phyloP scores from a whole-genome alignment of 1,140 invertebrate genomes.

The Bombus fervidus region DNA sequence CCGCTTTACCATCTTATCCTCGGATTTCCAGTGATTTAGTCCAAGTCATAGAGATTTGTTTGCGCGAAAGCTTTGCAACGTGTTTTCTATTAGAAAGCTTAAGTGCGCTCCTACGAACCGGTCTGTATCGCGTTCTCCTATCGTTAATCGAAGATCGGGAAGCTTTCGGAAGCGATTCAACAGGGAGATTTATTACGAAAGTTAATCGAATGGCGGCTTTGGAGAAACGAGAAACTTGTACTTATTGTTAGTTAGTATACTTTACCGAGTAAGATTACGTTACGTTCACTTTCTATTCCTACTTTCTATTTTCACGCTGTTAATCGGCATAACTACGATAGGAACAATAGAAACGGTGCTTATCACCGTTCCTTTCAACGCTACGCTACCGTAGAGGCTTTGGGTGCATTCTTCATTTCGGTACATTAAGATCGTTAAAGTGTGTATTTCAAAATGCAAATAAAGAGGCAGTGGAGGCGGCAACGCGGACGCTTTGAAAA shows the following conservation, averaged over 20 bases:
- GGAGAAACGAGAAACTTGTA: not conserved
- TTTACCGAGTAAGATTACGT: too few species aligned
- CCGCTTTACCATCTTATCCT: not conserved
- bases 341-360: too few species aligned
- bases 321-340: not conserved
- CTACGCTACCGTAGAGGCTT: too few species aligned
- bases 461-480: not conserved
- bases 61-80: constrained; percentile 6
- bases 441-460: not conserved
- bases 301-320: not conserved
- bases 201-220: not conserved
- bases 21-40: constrained; percentile 16
- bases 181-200: not conserved
- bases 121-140: not conserved
- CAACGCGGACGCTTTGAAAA: not conserved
- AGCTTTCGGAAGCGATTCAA: not conserved
- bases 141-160: not conserved
- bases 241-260: not conserved
- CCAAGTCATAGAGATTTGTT: not conserved
- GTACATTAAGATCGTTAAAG: constrained; percentile 4
- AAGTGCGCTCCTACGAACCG: too few species aligned
- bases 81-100: constrained; percentile 41
- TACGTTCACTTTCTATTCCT: not conserved
- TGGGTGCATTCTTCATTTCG: not conserved
- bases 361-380: too few species aligned